Evolutionary conservation across 2,888 invertebrate genomes (phyloP), one percentile per base, ranked within the genome.

Genomic region (Bhutanitis thaidina): DNA sequence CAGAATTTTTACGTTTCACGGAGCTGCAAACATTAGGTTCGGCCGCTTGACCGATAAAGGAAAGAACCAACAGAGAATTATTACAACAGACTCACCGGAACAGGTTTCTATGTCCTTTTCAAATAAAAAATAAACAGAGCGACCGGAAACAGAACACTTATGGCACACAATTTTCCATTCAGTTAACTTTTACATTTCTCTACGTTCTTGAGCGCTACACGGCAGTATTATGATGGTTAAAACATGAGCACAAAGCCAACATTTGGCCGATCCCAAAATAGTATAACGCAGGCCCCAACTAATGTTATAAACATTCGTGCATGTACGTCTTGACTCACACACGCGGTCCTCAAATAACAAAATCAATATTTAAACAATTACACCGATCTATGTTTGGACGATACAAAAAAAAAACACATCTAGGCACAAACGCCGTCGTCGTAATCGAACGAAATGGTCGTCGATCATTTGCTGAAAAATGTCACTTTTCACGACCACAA

Each of bases 231-330:
- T 71, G 70, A 75, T 74, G 75, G 63, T 65, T 68, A 68, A 66
- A 76, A 72, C 77, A 74, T 71, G 71, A 75, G 71, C 73, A 73
- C 72, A 71, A 74, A 74, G 71, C 74, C 71, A 82, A 80, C 85
- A 81, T 80, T 84, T 81, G 80, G 74, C 65, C 77, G 84, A 64
- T 87, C 88, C 88, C 76, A 80, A 88, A 88, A 88, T 88, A 88
- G 87, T 82, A 71, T 72, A 71, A 56, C 71, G 72, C 78, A 84
- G 85, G 81, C 85, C 82, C 87, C 84, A 79, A 79, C 73, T 77
- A 82, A 86, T 81, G 79, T 82, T 85, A 83, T 87, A 87, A 88
- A 88, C 88, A 88, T 78, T 72, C 76, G 58, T 60, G 59, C 64
- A 57, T 54, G 62, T 51, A 52, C 63, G 59, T 64, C 61, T 71